Evolutionary conservation across 2,888 invertebrate genomes (phyloP), one percentile per base, ranked within the genome.

Genomic region (Blastobasis adustella): DNA sequence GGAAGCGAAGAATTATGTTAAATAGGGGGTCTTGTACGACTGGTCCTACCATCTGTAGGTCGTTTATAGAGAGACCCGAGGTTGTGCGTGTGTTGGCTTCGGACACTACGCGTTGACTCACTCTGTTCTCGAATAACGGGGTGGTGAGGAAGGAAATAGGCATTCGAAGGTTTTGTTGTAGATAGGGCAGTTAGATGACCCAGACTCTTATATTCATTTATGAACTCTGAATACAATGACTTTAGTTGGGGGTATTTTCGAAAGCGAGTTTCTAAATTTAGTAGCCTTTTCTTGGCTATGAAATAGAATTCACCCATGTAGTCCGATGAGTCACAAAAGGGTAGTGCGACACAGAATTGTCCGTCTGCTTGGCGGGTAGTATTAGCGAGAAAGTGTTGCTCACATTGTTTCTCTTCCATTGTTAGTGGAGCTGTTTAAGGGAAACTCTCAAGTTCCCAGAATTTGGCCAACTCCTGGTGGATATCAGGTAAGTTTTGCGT

Each of bases 41-140:
- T 2, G 57, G 57, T 0, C 55, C 55, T 7, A 55, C 50, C 48
- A 53, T 45, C 45, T 55, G 54, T 7, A 54, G 46, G 40, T 55
- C 51, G 23, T 56, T 55, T 4, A 54, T 37, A 0, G 52, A 55
- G 10, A 48, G 8, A 0, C 49, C 47, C 6, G 54, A 47, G 0
- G 52, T 43, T 6, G 54, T 54, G 42, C 42, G 9, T 42, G n/a
- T 5, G 10, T n/a, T 8, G 10, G 23, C 23, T 23, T 23, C 23
- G 23, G 3, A 23, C 23, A 23, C 42, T 42, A 42, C 42, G 9
- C 42, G 6, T 42, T n/a, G 42, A 42, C 42, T 42, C 42, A 7
- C 42, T 42, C 9, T 42, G 9, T 42, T 42, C 42, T 6, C 9
- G 9, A 5, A 42, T 5, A 1, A 42, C 42, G 10, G 42, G n/a